A percentile compares a stretch with the other conserved stretches of the same genome.
Conservation (phyloP, 2,113 vertebrate genomes). For the Psittacara wagleri region DNA sequence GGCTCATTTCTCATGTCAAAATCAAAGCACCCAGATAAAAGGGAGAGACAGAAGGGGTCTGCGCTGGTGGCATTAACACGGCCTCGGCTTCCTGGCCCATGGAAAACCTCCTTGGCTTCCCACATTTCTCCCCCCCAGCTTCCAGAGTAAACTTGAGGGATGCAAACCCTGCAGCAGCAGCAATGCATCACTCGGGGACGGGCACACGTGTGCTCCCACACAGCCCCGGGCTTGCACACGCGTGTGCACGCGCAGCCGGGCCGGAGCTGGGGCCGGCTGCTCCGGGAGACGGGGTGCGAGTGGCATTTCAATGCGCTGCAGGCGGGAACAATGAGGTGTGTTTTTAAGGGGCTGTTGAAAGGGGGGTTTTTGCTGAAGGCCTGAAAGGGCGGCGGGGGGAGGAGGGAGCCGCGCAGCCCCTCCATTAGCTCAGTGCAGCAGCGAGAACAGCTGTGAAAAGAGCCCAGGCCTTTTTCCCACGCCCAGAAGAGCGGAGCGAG, state of each 20-base stretch:
- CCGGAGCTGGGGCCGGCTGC: conserved; percentile 18
- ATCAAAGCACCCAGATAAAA: rapidly evolving
- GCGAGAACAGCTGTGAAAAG: conserved; percentile 90
- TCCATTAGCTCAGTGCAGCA: conserved; percentile 86
- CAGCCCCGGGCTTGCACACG: not conserved
- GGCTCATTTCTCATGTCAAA: not conserved
- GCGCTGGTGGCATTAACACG: not conserved
- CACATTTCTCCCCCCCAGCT: rapidly evolving
- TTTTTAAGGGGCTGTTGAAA: conserved; percentile 82
- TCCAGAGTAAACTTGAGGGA: rapidly evolving
- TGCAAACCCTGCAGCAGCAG: rapidly evolving
- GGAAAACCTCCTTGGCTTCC: not conserved
- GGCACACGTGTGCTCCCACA: not conserved
- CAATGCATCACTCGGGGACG: rapidly evolving
- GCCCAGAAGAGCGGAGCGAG: conserved; percentile 78
- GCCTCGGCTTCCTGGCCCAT: rapidly evolving
- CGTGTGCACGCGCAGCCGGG: not conserved
- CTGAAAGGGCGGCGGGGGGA: conserved; percentile 68
- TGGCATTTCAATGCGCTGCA: conserved; percentile 75
- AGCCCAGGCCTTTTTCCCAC: conserved; percentile 93
- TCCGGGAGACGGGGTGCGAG: conserved; percentile 69
- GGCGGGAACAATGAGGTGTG: conserved; percentile 84
- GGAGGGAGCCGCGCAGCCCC: conserved; percentile 69
- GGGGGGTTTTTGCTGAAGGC: conserved; percentile 67
- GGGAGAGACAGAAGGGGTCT: rapidly evolving